Evolutionary conservation across 92 coral and sea anemone species (phyloP), one percentile per base, ranked within the genome.

Genomic region (Phenganax stokvisi): DNA sequence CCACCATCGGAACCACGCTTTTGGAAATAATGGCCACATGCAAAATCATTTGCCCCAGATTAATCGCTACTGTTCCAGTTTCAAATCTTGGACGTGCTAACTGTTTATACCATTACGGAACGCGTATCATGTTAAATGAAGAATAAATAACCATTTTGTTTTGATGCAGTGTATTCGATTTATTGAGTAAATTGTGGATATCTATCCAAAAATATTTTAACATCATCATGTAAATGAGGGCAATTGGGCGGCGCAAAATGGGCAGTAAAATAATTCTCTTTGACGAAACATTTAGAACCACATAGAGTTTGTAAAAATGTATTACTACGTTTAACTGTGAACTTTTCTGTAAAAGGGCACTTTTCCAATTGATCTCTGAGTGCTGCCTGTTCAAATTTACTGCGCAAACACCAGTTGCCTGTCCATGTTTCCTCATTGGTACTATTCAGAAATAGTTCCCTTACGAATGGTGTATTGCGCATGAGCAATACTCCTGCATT

Each of bases 401-500:
- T 25, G 31, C 20, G 72, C 10, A 47, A 66, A 6, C 72, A 66
- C 51, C 51, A 7, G 28, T 61, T 28, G 28, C 67, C 67, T 66
- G 28, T 66, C 72, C 72, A 66, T 16, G 10, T 29, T 61, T 17
- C 25, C 9, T 28, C 67, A 61, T 13, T 61, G 0, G 72, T 66
- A 9, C 28, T 66, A 66, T 66, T 66, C 5, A 27, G 44, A 16
- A 66, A 66, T 27, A 66, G 5, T 12, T 66, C 72, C 5, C 51
- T 37, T 20, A 66, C 51, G 28, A 51, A 27, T 27, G 72, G 72
- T 12, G 72, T 66, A 25, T 66, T 66, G 16, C 72, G 72, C 72
- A 66, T 66, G 31, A 66, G 72, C 72, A 66, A 4, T 66, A 66
- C 51, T 10, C 72, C 72, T 66, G 72, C 72, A 29, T 66, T 66